Evolutionary conservation across 1,140 invertebrate genomes (phyloP).

Genomic region (Cecropterus lyciades): DNA sequence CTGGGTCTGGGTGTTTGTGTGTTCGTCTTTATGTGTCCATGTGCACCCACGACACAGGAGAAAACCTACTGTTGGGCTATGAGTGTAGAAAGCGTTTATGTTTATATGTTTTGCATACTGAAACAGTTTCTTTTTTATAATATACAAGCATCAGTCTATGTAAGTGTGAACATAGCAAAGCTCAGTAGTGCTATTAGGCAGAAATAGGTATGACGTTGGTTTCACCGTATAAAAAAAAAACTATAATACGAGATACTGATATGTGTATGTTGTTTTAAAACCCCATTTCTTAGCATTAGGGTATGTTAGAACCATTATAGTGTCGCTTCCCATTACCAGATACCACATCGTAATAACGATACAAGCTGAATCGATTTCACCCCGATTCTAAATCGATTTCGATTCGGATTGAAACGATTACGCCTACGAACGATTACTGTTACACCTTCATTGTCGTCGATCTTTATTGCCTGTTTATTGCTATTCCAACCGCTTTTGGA

Average conservation of each 20-base stretch:
- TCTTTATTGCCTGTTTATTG: constrained; percentile 67
- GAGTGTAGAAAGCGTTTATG: no score
- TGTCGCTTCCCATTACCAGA: constrained; percentile 8
- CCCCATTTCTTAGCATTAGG: neutral
- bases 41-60: no score
- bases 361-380: constrained; percentile 39
- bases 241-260: neutral
- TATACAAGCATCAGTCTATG: no score
- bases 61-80: no score
- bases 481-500: constrained; percentile 44
- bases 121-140: no score
- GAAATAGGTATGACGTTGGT: no score
- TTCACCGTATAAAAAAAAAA: no score
- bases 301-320: constrained; percentile 2
- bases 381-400: constrained; percentile 51
- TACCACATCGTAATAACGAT: constrained; percentile 35
- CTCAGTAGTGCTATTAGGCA: no score
- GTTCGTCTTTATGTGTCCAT: no score
- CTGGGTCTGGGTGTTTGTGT: no score
- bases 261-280: neutral
- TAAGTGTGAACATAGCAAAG: no score
- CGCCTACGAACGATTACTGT: constrained; percentile 38
- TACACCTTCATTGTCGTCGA: constrained; percentile 61
- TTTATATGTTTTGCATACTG: no score
- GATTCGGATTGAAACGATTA: constrained; percentile 62